A percentile compares a stretch with the other conserved stretches of the same genome.
These are phyloP conservation scores for Meda fulgida DNA, from an alignment of 2,797 vertebrate species.

Conservation along the genomic window DNA sequence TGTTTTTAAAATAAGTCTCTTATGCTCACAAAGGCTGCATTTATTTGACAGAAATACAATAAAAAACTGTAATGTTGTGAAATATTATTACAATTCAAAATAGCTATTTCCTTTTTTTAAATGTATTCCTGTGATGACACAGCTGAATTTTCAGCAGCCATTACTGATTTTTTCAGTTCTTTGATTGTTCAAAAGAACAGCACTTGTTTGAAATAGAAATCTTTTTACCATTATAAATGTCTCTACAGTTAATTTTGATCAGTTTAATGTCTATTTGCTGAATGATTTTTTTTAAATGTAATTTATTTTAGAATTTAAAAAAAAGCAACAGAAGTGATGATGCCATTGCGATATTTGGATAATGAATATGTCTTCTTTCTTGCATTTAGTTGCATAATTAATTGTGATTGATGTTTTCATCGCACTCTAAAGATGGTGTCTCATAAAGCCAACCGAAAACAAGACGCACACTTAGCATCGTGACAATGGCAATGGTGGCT, in stretches of 20 bases:
- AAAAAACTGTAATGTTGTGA: background rate
- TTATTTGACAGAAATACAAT: background rate
- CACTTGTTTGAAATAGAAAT: background rate
- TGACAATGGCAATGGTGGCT: background rate
- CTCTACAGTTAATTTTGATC: background rate
- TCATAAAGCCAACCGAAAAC: background rate
- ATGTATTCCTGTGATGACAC: background rate
- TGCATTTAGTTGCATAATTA: background rate
- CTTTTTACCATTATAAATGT: background rate
- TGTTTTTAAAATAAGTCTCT: background rate
- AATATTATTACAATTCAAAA: background rate
- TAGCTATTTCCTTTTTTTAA: background rate
- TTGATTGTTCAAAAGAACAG: background rate
- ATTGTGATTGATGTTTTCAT: background rate
- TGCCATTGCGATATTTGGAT: background rate
- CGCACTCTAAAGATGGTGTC: background rate
- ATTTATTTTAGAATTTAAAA: background rate
- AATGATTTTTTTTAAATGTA: background rate
- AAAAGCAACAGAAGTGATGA: background rate
- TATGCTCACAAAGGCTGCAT: background rate
- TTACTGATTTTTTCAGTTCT: background rate
- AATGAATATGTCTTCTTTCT: background rate
- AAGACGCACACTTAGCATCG: background rate
- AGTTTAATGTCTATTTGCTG: background rate
- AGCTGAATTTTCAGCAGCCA: background rate